A percentile compares a stretch with the other conserved stretches of the same genome.
Conservation (phyloP, 2,113 vertebrate genomes). For the Scopus umbretta region DNA sequence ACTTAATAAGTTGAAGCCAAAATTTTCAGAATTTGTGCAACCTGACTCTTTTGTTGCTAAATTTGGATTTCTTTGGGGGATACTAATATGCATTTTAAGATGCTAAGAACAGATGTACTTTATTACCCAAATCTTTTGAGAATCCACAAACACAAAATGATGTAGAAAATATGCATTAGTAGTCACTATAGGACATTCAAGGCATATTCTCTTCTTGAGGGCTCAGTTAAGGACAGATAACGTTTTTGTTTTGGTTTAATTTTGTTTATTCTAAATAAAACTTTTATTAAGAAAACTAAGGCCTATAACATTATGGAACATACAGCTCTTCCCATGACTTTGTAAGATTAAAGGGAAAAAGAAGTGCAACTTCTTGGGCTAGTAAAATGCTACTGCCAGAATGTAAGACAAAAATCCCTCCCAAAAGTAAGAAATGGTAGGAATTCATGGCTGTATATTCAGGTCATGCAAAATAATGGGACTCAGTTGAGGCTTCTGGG, state of each 20-base stretch:
- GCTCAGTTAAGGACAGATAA: neutral
- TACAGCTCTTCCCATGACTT: neutral
- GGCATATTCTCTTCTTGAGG: neutral
- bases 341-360: neutral
- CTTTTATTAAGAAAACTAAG: neutral
- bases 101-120: neutral
- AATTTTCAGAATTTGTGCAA: neutral
- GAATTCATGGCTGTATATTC: neutral
- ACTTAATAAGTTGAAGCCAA: neutral
- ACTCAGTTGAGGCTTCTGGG: neutral
- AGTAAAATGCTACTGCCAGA: neutral
- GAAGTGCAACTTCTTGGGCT: neutral
- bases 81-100: neutral
- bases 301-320: neutral
- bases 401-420: neutral
- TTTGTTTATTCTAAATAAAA: neutral
- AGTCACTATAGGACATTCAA: neutral
- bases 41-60: neutral
- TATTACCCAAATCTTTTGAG: neutral
- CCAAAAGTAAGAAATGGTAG: neutral
- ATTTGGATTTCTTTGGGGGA: neutral
- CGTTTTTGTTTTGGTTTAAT: fast-evolving
- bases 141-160: neutral
- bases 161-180: neutral
- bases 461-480: neutral